phyloP scores from a whole-genome alignment of 2,888 invertebrate species.

The Sthenelais limicola region DNA sequence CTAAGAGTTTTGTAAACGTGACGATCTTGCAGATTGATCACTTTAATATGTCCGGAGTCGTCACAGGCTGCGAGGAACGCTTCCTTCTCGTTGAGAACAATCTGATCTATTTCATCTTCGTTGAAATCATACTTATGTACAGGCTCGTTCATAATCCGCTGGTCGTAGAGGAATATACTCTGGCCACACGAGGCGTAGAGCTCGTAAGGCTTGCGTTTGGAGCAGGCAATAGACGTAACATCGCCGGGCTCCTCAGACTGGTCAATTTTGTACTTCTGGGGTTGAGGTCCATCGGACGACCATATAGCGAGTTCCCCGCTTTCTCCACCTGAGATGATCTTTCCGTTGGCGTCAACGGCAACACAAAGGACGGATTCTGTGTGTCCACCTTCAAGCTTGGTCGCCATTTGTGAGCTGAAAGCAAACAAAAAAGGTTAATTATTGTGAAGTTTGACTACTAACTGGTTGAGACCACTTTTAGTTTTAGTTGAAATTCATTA shows the following conservation, averaged over 20 bases:
- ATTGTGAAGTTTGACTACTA: too few species aligned
- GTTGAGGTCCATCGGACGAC: conserved; percentile 42
- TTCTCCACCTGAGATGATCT: conserved; percentile 48
- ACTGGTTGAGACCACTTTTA: too few species aligned
- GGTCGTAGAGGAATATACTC: conserved; percentile 58
- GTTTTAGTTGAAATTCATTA: too few species aligned
- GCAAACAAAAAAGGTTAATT: too few species aligned
- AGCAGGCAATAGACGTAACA: conserved; percentile 62
- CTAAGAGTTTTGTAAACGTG: conserved; percentile 65
- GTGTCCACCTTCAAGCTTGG: conserved; percentile 45
- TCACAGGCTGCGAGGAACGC: conserved; percentile 66
- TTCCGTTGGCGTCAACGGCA: conserved; percentile 25
- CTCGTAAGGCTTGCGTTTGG: conserved; percentile 57
- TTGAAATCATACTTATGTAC: conserved; percentile 58
- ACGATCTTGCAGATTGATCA: conserved; percentile 63
- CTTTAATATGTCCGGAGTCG: conserved; percentile 67
- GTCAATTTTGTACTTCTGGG: conserved; percentile 31
- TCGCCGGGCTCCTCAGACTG: conserved; percentile 52
- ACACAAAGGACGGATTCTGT: conserved; percentile 44
- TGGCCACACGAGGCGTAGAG: conserved; percentile 63
- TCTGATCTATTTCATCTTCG: conserved; percentile 68
- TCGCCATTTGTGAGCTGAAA: conserved; percentile 36
- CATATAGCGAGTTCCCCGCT: conserved; percentile 48
- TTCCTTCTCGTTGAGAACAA: conserved; percentile 65
- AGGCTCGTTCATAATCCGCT: conserved; percentile 54